Percentiles rank a stretch among this genome's conserved stretches.
These are phyloP conservation scores for Rhizomys pruinosus DNA, from an alignment of 2,113 vertebrate genomes.

Conservation along the genomic window DNA sequence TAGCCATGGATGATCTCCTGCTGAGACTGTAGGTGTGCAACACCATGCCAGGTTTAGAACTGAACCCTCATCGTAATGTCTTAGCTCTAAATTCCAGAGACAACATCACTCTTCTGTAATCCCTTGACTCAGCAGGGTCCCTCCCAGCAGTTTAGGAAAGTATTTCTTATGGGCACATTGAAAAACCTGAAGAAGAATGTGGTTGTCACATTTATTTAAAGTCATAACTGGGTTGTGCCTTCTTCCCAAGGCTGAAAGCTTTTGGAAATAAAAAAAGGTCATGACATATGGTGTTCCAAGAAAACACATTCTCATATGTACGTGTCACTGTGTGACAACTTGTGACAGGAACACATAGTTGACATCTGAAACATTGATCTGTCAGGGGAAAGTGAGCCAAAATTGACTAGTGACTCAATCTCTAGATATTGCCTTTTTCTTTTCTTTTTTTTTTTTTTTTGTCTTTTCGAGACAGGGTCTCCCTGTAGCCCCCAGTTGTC, in stretches of 20 bases:
- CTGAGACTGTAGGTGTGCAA: background rate
- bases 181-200: background rate
- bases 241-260: slow-evolving; percentile 25
- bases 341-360: background rate
- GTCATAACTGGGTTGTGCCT: background rate
- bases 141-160: slow-evolving; percentile 42
- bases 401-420: background rate
- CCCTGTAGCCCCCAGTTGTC: too few species aligned
- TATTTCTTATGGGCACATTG: slow-evolving; percentile 19
- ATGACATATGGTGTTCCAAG: background rate
- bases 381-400: background rate
- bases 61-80: background rate
- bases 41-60: background rate
- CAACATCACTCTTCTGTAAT: background rate
- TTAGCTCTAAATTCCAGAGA: slow-evolving; percentile 40
- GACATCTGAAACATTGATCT: background rate
- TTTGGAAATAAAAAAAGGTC: slow-evolving; percentile 20
- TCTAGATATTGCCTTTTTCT: too few species aligned
- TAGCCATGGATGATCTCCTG: background rate
- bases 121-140: slow-evolving; percentile 6
- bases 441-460: too few species aligned
- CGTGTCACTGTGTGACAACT: background rate
- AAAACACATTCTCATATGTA: background rate
- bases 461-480: too few species aligned
- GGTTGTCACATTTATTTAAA: slow-evolving; percentile 54